Base-by-base conservation (phyloP, 2,113 vertebrate species). In the Channa argus region DNA sequence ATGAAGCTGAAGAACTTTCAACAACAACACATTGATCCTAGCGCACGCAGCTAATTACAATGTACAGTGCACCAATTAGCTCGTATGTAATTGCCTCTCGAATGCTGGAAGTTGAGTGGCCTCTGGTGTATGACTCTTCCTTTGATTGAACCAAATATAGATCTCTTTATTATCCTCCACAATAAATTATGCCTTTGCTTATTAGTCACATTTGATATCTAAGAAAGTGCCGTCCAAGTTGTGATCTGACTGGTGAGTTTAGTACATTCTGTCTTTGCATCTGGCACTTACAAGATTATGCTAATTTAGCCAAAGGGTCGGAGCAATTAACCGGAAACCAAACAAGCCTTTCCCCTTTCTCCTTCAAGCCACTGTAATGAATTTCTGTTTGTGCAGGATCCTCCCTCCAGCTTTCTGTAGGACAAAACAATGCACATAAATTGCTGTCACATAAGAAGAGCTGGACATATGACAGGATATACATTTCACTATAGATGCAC, bases 71-170 rank as follows among this genome's bases (percentile, higher is more conserved):
- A 44, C 56, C 75, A 85, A 75, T 86, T 82, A 85, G 34, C 15
- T 79, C 44, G 52, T 43, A 46, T 75, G 44, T 82, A 86, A 88
- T 68, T 82, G 74, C 62, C 52, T 83, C 38, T 77, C 66, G 61
- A 79, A 62, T 45, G n/a, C 51, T 62, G 33, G 36, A 69, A 70
- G 83, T 38, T 64, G 73, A 80, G 55, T 77, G 72, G 74, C 69
- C 63, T 70, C 72, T 74, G 44, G 77, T 79, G 71, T 41, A 53
- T 12, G 58, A 72, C 64, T 81, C 71, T 43, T 64, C 10, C 37
- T 80, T 74, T 75, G 66, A 78, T 51, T 66, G 62, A 69, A 61
- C 37, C 72, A 70, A 74, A 82, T 63, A 58, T 60, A 82, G 66
- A 85, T 75, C 53, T 63, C 44, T 63, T 69, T 56, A 71, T 85